Evolutionary conservation across 2,888 invertebrate genomes (phyloP), one percentile per base, ranked within the genome.

Genomic region (Hirtodrosophila trivittata): DNA sequence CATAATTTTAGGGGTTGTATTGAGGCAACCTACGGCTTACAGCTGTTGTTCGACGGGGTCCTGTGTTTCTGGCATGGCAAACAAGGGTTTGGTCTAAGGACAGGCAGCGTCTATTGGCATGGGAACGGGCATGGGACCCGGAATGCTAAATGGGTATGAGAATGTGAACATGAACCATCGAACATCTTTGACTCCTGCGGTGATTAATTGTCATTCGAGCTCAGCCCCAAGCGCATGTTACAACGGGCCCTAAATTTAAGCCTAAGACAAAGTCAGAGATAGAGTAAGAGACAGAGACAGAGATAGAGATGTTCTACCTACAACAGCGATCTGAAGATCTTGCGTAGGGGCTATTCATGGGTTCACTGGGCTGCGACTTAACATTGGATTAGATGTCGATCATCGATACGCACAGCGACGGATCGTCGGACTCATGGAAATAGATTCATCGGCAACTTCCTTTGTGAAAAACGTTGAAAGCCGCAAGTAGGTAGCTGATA

Each of bases 141-240:
- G 38, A 43, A 13, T 30, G 46, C 41, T 32, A 41, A 43, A 32
- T 9, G 45, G 41, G 13, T 16, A 14, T 10, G 38, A 26, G 26
- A 4, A 16, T 33, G 16, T 38, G 62, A 60, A 64, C 59, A 57
- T 66, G 38, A 59, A 49, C 57, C 62, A 47, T 66, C 43, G 74
- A 76, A 69, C 84, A 77, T 81, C 84, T 81, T 81, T 80, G 80
- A 81, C 82, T 81, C 82, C 82, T 83, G 82, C 38, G 85, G 82
- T 83, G 82, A 83, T 83, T 83, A 83, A 83, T 85, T 85, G 83
- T 70, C 78, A 81, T 81, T 56, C 51, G 68, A 72, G 64, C 43
- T 50, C 50, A 66, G 55, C 46, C 42, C 54, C 55, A 38, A 37
- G 55, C 58, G 47, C 55, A 65, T 65, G 57, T 47, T 55, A 41